Percentiles rank a stretch among this genome's conserved stretches.
Conservation (phyloP, 2,888 invertebrate genomes). For the Oeneis ivallda region DNA sequence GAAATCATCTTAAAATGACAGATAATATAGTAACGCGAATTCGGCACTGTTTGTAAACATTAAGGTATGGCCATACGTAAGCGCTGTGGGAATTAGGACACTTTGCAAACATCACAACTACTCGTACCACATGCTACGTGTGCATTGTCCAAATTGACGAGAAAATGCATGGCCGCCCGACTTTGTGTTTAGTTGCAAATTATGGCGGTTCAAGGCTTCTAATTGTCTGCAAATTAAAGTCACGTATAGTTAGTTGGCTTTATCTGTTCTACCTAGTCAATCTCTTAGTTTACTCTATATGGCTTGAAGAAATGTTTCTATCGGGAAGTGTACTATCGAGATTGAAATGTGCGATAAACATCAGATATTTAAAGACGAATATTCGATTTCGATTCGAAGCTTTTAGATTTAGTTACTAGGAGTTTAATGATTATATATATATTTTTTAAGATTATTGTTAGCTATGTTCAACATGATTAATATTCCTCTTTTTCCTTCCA, state of each 20-base stretch:
- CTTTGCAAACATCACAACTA: conserved; percentile 20
- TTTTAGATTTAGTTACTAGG: too few species aligned
- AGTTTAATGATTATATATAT: too few species aligned
- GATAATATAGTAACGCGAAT: conserved; percentile 6
- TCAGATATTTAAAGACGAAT: too few species aligned
- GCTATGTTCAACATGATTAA: too few species aligned
- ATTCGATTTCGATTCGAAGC: too few species aligned
- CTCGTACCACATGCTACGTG: conserved; percentile 22
- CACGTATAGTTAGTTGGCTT: background rate
- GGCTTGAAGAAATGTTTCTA: background rate
- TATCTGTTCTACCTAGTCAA: background rate
- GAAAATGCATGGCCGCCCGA: conserved; percentile 17
- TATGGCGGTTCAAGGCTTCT: background rate
- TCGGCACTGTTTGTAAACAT: conserved; percentile 23
- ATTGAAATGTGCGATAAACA: too few species aligned
- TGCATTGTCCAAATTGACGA: conserved; percentile 37
- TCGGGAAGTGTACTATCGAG: background rate
- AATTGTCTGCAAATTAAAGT: conserved; percentile 4
- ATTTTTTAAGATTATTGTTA: too few species aligned
- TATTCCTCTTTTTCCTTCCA: too few species aligned
- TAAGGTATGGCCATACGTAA: conserved; percentile 21
- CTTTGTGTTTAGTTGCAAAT: conserved; percentile 12
- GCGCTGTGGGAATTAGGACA: conserved; percentile 39
- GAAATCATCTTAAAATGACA: conserved; percentile 22
- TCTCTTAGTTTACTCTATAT: background rate